phyloP scores from a whole-genome alignment of 2,113 vertebrate species.

The Chaetura pelagica region DNA sequence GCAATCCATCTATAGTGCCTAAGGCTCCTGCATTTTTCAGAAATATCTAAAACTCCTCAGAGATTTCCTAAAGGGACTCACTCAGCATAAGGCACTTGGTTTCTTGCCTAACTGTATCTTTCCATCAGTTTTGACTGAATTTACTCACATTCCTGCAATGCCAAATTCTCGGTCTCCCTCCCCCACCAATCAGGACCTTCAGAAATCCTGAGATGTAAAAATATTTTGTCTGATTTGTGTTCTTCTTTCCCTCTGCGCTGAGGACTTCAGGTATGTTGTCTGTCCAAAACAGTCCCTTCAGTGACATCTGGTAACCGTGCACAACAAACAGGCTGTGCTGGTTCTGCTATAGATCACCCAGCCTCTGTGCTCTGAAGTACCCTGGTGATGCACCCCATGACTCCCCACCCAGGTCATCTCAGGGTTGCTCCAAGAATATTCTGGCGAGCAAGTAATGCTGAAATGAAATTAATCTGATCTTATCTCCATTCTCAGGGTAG shows the following conservation, averaged over 20 bases:
- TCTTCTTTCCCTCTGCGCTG: background rate
- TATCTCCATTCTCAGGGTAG: background rate
- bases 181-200: background rate
- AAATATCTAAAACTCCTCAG: background rate
- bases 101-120: background rate
- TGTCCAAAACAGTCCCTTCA: background rate
- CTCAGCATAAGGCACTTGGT: background rate
- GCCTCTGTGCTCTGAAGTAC: background rate
- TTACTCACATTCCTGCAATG: background rate
- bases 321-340: constrained; percentile 30
- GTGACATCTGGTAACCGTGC: background rate
- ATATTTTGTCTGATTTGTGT: background rate
- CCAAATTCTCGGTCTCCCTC: background rate
- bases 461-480: background rate
- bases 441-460: background rate
- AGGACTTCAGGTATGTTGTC: background rate
- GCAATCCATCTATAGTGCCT: background rate
- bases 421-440: background rate
- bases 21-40: background rate
- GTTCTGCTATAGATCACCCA: background rate
- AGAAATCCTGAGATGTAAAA: background rate
- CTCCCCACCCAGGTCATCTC: background rate
- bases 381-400: background rate
- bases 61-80: background rate
- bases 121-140: background rate